These are phyloP conservation scores for Matsumyia berberina DNA, from an alignment of 2,888 invertebrate species.

Conservation along the genomic window DNA sequence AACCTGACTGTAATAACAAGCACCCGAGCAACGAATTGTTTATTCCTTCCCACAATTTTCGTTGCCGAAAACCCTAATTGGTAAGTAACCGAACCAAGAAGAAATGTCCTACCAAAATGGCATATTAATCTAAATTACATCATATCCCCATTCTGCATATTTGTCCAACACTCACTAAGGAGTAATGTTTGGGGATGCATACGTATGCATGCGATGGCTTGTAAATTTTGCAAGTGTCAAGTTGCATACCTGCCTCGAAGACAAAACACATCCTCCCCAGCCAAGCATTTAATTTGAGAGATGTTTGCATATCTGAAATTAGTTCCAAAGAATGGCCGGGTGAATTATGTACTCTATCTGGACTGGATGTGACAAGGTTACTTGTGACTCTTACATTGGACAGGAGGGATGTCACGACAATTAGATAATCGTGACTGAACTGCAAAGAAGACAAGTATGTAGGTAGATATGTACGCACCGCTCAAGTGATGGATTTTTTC, in stretches of 20 bases:
- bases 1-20: too few species aligned
- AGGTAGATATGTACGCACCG: too few species aligned
- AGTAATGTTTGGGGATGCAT: too few species aligned
- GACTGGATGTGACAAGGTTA: conserved; percentile 57
- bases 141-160: conserved; percentile 4
- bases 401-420: conserved; percentile 61
- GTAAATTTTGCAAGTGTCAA: conserved; percentile 44
- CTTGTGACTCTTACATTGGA: conserved; percentile 42
- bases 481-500: conserved; percentile 35
- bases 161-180: neutral
- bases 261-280: conserved; percentile 51
- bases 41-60: too few species aligned
- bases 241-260: conserved; percentile 62
- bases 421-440: conserved; percentile 69
- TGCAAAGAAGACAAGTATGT: conserved; percentile 31
- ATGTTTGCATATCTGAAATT: conserved; percentile 67
- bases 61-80: too few species aligned
- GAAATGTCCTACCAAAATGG: too few species aligned
- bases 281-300: conserved; percentile 53
- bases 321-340: conserved; percentile 52
- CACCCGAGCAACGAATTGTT: too few species aligned
- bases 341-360: conserved; percentile 34
- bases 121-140: too few species aligned
- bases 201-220: neutral
- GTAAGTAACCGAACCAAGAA: too few species aligned